A percentile compares a stretch with the other conserved stretches of the same genome.
These are phyloP conservation scores for Stictonetta naevosa DNA, from an alignment of 2,113 vertebrate genomes.

Conservation along the genomic window DNA sequence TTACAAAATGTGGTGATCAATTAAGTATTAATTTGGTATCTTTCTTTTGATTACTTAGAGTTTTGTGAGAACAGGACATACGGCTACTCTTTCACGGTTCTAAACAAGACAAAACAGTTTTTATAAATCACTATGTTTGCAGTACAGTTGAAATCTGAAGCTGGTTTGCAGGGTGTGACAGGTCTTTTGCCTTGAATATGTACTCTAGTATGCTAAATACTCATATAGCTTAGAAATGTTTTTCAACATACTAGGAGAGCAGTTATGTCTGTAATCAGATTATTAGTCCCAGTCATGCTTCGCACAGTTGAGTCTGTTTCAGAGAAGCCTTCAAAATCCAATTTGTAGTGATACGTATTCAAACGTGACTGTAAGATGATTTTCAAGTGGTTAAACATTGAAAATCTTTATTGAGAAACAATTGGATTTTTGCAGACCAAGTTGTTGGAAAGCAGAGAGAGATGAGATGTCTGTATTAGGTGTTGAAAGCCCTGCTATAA, in stretches of 20 bases:
- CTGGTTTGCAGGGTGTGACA: not conserved
- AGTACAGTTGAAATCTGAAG: not conserved
- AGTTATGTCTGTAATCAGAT: not conserved
- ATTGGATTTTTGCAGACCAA: not conserved
- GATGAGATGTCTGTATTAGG: rapidly evolving
- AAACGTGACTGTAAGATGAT: not conserved
- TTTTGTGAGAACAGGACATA: not conserved
- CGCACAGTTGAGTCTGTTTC: not conserved
- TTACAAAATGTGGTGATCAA: not conserved
- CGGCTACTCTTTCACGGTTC: not conserved
- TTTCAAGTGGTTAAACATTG: not conserved
- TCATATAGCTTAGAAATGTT: not conserved
- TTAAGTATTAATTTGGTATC: not conserved
- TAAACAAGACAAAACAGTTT: not conserved
- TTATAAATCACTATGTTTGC: not conserved
- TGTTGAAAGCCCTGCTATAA: not conserved
- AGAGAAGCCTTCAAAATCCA: not conserved
- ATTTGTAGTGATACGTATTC: not conserved
- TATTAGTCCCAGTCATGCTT: not conserved
- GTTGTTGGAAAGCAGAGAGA: not conserved
- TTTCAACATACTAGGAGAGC: not conserved
- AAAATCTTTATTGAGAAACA: not conserved
- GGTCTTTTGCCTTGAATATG: not conserved
- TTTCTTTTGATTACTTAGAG: not conserved
- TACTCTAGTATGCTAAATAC: not conserved